Evolutionary conservation across 1,140 invertebrate species (phyloP), one percentile per base, ranked within the genome.

Genomic region (Drosophila asahinai): DNA sequence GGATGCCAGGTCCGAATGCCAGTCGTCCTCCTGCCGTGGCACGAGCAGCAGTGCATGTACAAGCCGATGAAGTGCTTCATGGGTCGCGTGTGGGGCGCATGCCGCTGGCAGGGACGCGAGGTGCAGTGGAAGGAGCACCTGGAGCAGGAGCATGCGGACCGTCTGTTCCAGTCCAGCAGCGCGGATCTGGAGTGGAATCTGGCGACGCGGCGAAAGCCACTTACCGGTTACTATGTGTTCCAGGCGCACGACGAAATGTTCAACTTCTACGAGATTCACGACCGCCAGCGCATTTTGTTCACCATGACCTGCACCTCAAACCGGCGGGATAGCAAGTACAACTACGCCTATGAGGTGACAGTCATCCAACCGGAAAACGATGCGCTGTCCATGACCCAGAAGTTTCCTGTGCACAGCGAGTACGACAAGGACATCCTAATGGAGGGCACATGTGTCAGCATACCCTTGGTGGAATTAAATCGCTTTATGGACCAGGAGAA

Each of bases 51-150:
- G 64, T 93, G 92, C 75, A 82, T 91, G 49, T 93, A 86, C 65
- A 92, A 92, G 60, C 86, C 91, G 38, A 92, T 92, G 84, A 91
- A 87, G 57, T 93, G 92, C 65, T 92, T 93, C 30, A 93, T 93
- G 90, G 92, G 92, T 2, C 91, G 91, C 64, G 90, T 93, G 1
- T 93, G 92, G 91, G 90, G 90, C 47, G 83, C 92, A 36, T 93
- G 92, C 57, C 68, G 71, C 12, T 93, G 92, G 92, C 70, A 81
- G 58, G 92, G 92, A 22, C 78, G 84, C 9, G 92, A 92, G 55
- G 77, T 86, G 43, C 79, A 93, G 52, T 92, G 92, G 92, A 92
- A 91, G 58, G 84, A 93, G 48, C 92, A 93, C 52, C 57, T 93
- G 49, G 83, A 92, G 48, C 55, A 76, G 15, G 25, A 91, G 38